Evolutionary conservation across 1,140 invertebrate species (phyloP), one percentile per base, ranked within the genome.

Genomic region (Mamestra configurata): DNA sequence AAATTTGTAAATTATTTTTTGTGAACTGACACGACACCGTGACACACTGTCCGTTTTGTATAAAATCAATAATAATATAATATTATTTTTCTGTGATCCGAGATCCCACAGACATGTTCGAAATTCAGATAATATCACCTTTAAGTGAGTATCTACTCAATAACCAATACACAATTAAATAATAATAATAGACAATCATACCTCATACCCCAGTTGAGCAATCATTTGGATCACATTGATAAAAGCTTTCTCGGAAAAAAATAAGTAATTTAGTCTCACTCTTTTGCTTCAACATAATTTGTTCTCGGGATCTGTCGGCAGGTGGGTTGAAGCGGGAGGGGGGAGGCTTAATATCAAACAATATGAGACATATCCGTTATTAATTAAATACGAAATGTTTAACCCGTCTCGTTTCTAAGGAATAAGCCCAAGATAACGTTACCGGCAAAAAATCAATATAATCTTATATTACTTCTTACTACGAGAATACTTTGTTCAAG

Each of bases 331-430:
- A 35, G 6, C n/a, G 59, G 40, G 64, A 46, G 64, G 22, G 11
- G 43, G 64, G 40, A 68, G 64, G 40, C 64, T 68, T 68, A 68
- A 68, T 68, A 68, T 68, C 37, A 49, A 68, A 68, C 64, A 68
- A 68, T 68, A 68, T 68, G 64, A 68, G 64, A 68, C 64, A 68
- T 68, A 68, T 68, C 64, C 64, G 64, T 46, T 68, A 68, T 68
- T 68, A 68, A 49, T 68, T 68, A 68, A 68, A 68, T 68, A 68
- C 64, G 20, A 24, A 24, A 68, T 68, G 64, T 46, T 13, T 46
- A 37, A 40, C 8, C 64, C 6, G 7, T 20, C 64, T 49, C 64
- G 22, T 68, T 46, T 40, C 61, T 40, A 68, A 27, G 37, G 22
- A 68, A 46, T 68, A 68, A 43, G 37, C 59, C 8, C 4, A 13